Evolutionary conservation across 2,797 vertebrate genomes (phyloP).

Genomic region (Cossypha dichroa): DNA sequence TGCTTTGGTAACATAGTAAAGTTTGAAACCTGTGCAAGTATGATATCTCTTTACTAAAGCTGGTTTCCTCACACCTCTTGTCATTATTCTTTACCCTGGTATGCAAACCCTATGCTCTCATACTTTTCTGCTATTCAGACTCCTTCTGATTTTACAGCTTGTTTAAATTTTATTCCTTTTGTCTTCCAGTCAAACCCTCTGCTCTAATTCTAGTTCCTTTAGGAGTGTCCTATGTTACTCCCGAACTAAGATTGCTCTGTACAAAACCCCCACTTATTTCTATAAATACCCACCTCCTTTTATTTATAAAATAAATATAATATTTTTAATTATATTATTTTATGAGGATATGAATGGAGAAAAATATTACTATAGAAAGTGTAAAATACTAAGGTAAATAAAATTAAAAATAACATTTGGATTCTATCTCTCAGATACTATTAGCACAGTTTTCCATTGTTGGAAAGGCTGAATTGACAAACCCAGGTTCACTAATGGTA

Average conservation of each 20-base stretch:
- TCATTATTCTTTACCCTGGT: background rate
- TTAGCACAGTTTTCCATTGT: background rate
- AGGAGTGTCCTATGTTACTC: background rate
- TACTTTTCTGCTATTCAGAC: background rate
- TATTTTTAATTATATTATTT: background rate
- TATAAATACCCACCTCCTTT: background rate
- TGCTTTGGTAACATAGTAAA: background rate
- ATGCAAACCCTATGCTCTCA: background rate
- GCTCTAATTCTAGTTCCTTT: background rate
- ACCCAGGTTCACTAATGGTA: background rate
- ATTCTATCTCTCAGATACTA: background rate
- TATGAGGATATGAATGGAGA: background rate
- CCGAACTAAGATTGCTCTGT: background rate
- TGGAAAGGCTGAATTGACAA: background rate
- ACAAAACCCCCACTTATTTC: background rate
- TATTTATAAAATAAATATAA: background rate
- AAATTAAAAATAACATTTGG: background rate
- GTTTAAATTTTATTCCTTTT: background rate
- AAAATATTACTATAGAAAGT: background rate
- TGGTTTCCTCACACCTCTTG: background rate
- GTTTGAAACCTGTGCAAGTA: background rate
- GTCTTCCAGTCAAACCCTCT: background rate
- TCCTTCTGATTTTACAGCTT: background rate
- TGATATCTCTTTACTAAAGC: background rate
- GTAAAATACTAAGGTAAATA: background rate